Percentiles rank a stretch among this genome's conserved stretches.
Conservation (phyloP, 2,113 vertebrate genomes). For the Lepus americanus region DNA sequence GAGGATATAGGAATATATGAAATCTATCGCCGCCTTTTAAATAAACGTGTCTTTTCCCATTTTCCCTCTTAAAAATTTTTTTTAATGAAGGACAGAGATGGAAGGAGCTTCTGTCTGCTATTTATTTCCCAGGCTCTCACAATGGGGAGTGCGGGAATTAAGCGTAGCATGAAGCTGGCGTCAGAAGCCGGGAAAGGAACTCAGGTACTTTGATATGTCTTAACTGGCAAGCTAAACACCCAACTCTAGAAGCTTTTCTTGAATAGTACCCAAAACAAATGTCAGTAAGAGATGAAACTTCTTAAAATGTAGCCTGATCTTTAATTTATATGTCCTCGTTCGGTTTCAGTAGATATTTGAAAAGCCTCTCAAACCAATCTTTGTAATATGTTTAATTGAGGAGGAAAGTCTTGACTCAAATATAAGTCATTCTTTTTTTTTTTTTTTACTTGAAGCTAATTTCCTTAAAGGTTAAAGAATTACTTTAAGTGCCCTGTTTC, state of each 20-base stretch:
- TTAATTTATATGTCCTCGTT: conserved; percentile 24
- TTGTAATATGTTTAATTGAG: conserved; percentile 57
- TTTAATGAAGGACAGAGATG: too few species aligned
- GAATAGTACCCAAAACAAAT: conserved; percentile 43
- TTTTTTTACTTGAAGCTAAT: conserved; percentile 58
- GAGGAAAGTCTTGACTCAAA: conserved; percentile 41
- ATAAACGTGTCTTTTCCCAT: too few species aligned
- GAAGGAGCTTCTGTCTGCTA: too few species aligned
- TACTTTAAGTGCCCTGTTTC: not conserved
- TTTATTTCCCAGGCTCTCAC: too few species aligned
- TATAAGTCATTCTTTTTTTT: conserved; percentile 63
- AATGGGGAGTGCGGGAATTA: too few species aligned
- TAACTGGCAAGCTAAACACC: too few species aligned
- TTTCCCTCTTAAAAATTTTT: too few species aligned
- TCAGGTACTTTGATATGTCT: too few species aligned
- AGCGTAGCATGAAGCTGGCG: too few species aligned
- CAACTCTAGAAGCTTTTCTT: not conserved
- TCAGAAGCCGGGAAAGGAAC: too few species aligned
- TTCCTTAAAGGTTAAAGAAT: conserved; percentile 42
- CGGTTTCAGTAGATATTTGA: conserved; percentile 38
- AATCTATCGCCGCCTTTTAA: too few species aligned
- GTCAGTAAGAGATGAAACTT: not conserved
- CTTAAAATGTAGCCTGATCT: not conserved
- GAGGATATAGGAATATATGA: too few species aligned
- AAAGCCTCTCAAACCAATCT: conserved; percentile 47